Base-by-base conservation (phyloP, 2,888 invertebrate species). In the Nezara viridula region DNA sequence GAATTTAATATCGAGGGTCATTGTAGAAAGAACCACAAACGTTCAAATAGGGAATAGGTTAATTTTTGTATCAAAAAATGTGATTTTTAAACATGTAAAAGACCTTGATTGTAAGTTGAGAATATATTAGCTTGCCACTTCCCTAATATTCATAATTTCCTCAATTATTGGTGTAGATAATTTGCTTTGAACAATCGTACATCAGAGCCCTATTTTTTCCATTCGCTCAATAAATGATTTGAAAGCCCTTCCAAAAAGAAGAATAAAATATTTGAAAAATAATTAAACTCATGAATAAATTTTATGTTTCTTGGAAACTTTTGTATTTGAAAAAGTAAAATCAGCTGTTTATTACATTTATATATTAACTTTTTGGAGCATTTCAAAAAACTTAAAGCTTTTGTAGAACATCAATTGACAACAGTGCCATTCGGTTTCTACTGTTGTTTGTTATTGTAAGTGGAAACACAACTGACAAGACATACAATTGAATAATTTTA, bases 1-100 rank as follows among this genome's bases (percentile, higher is more conserved):
- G 55, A 89, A 89, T 89, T 89, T 60, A 89, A 87, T 88, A 88
- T 88, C 88, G 81, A 88, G 88, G 89, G 89, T 89, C 89, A 89
- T 60, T 89, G 66, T 89, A 89, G 86, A 89, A 89, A 89, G 86
- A 89, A 86, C 85, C 86, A 89, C 55, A 81, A 52, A 86, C 49
- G 85, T 89, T 89, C 89, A 89, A 50, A 86, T 89, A 89, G 85
- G 89, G 86, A 85, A 52, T 89, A 89, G 89, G 89, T 89, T 89
- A 86, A 89, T 89, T 89, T 89, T 89, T 89, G 85, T 88, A 88
- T 88, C 88, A 86, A 89, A 89, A 85, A 89, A 73, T 85, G 52
- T 44, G 52, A 60, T 50, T 89, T 85, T 86, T 86, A 86, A 89
- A 60, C 60, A 89, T 55, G 52, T 86, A 89, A 89, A 89, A 89